These are phyloP conservation scores for Pygoscelis adeliae DNA, from an alignment of 2,113 vertebrate species.

Conservation along the genomic window DNA sequence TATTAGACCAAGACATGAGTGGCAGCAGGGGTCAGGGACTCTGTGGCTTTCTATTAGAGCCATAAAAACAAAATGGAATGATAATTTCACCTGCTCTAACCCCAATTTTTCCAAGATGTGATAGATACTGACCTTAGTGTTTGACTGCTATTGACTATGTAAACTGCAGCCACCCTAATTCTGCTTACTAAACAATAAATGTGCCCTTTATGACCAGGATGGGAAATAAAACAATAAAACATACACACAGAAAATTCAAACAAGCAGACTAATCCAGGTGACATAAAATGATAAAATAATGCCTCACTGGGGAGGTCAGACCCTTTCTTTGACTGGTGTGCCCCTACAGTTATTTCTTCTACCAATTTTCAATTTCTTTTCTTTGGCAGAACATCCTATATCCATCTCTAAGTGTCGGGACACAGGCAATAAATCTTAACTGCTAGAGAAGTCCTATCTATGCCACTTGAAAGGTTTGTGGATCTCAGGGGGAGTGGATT, in stretches of 20 bases:
- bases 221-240: constrained; percentile 68
- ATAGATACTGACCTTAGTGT: constrained; percentile 77
- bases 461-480: constrained; percentile 10
- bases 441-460: background rate
- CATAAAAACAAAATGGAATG: constrained; percentile 77
- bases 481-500: background rate
- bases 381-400: constrained; percentile 30
- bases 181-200: constrained; percentile 77
- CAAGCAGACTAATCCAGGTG: constrained; percentile 44
- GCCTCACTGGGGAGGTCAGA: constrained; percentile 40
- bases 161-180: constrained; percentile 71
- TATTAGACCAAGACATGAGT: constrained; percentile 74
- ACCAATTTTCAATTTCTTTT: constrained; percentile 51
- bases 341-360: constrained; percentile 22
- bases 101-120: constrained; percentile 77
- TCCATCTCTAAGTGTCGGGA: constrained; percentile 11
- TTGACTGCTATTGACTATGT: constrained; percentile 77
- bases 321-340: constrained; percentile 38
- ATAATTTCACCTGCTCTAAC: constrained; percentile 81
- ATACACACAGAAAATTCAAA: constrained; percentile 46
- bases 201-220: constrained; percentile 52
- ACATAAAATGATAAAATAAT: constrained; percentile 71
- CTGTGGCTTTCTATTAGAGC: constrained; percentile 72
- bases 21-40: constrained; percentile 73
- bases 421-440: constrained; percentile 54